phyloP scores from a whole-genome alignment of 2,888 invertebrate species.

The Polyploca ridens region DNA sequence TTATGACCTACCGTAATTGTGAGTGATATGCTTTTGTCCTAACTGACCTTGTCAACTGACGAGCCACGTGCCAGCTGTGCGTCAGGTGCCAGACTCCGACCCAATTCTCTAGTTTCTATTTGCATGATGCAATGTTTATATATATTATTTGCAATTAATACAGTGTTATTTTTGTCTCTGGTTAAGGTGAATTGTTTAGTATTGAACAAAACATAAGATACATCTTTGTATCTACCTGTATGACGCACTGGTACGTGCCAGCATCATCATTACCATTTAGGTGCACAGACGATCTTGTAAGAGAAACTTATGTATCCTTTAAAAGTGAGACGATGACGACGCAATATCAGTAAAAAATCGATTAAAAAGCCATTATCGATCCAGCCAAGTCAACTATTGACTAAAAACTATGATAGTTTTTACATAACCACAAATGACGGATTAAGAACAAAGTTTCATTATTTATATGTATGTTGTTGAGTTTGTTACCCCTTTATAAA shows the following conservation, averaged over 20 bases:
- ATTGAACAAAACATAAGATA: too few species aligned
- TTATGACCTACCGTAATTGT: conserved; percentile 39
- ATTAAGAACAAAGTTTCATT: conserved; percentile 11
- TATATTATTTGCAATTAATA: background rate
- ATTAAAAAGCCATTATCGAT: conserved; percentile 57
- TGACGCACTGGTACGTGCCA: too few species aligned
- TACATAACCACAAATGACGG: conserved; percentile 20
- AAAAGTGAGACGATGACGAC: background rate
- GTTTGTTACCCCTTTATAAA: too few species aligned
- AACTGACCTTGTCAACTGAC: conserved; percentile 40
- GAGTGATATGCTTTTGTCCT: conserved; percentile 43
- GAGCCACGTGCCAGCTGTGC: conserved; percentile 17
- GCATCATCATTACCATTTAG: too few species aligned
- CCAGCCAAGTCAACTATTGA: conserved; percentile 20
- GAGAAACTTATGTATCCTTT: background rate
- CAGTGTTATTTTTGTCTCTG: background rate
- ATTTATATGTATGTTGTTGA: conserved; percentile 6
- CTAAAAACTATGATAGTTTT: conserved; percentile 40
- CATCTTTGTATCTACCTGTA: too few species aligned
- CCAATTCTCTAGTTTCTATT: conserved; percentile 1
- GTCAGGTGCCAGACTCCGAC: conserved; percentile 20
- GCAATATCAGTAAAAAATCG: conserved; percentile 39
- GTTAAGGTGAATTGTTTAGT: too few species aligned
- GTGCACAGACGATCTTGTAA: background rate
- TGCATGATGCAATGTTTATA: background rate